These are phyloP conservation scores for Blennius ocellaris DNA, from an alignment of 2,113 vertebrate species.

Conservation along the genomic window DNA sequence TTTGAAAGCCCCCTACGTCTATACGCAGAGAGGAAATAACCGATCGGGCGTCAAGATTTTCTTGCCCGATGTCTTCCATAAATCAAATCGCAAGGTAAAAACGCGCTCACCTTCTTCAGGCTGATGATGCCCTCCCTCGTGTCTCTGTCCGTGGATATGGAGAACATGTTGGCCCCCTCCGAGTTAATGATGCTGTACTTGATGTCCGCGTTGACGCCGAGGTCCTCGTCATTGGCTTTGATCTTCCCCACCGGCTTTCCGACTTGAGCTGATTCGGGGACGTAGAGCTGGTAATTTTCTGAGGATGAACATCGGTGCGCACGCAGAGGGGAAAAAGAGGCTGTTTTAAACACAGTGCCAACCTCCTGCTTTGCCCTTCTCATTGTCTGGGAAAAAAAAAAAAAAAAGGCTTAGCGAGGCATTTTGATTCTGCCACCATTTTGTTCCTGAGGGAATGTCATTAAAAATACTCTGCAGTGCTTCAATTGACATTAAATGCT, in stretches of 20 bases:
- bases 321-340: neutral
- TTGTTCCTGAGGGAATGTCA: slow-evolving; percentile 57
- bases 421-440: slow-evolving; percentile 48
- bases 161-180: slow-evolving; percentile 91
- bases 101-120: slow-evolving; percentile 88
- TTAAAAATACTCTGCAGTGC: slow-evolving; percentile 62
- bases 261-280: slow-evolving; percentile 95
- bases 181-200: slow-evolving; percentile 95
- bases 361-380: slow-evolving; percentile 5
- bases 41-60: too few species aligned
- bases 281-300: slow-evolving; percentile 97
- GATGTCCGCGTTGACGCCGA: slow-evolving; percentile 94
- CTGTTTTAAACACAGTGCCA: neutral
- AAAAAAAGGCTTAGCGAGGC: slow-evolving; percentile 51
- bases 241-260: slow-evolving; percentile 97
- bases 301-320: slow-evolving; percentile 27
- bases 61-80: too few species aligned
- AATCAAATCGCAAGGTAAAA: too few species aligned
- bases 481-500: slow-evolving; percentile 54
- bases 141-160: slow-evolving; percentile 92
- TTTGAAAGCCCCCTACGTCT: too few species aligned
- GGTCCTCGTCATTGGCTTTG: slow-evolving; percentile 95
- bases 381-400: slow-evolving; percentile 8
- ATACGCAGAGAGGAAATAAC: too few species aligned
- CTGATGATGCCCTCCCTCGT: slow-evolving; percentile 94